A percentile compares a stretch with the other conserved stretches of the same genome.
Conservation (phyloP, 2,113 vertebrate species). For the Centropus bengalensis region DNA sequence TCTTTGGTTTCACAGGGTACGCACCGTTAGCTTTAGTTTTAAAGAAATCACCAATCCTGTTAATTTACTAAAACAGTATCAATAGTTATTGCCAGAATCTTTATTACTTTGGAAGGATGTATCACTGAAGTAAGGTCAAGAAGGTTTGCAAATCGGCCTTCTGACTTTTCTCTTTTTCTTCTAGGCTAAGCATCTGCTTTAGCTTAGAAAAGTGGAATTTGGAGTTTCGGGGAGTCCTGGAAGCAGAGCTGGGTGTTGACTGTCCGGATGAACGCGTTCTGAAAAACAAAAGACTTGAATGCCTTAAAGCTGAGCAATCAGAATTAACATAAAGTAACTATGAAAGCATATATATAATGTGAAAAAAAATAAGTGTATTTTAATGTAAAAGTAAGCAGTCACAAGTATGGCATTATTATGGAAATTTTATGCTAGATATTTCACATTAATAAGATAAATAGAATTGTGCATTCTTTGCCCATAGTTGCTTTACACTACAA, state of each 20-base stretch:
- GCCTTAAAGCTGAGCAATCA: neutral
- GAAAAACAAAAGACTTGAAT: constrained; percentile 54
- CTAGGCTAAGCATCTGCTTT: constrained; percentile 86
- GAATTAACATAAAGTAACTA: neutral
- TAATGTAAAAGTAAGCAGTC: neutral
- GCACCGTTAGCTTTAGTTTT: neutral
- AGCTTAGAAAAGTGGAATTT: constrained; percentile 87
- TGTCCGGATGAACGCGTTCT: constrained; percentile 72
- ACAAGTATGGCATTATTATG: neutral
- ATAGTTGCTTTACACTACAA: neutral
- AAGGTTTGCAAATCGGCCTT: constrained; percentile 88
- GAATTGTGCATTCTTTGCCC: neutral
- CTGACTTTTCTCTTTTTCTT: constrained; percentile 78
- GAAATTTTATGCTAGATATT: neutral
- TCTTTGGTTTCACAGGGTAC: neutral
- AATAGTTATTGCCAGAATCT: constrained; percentile 7
- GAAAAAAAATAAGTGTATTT: neutral
- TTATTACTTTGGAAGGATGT: neutral
- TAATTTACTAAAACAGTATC: neutral
- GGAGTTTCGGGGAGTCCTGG: constrained; percentile 76
- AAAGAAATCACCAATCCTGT: neutral
- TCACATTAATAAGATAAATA: neutral
- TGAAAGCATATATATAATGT: neutral
- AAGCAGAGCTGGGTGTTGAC: constrained; percentile 62
- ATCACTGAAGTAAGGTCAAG: constrained; percentile 83